Conservation (phyloP, 1,140 invertebrate species). For the Grapholita molesta region DNA sequence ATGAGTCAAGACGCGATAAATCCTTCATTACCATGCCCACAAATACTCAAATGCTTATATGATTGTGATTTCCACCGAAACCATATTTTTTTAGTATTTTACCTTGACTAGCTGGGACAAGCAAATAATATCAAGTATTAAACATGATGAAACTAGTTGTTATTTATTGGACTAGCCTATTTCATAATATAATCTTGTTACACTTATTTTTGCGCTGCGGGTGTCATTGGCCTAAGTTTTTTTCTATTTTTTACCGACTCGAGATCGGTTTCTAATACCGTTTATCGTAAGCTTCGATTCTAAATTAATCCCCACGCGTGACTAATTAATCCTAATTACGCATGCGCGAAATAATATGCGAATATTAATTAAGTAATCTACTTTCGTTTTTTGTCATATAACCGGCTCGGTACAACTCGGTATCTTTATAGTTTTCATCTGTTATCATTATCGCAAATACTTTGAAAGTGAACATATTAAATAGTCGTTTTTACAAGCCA, state of each 20-base stretch:
- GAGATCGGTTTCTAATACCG: neutral
- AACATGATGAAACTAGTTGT: too few species aligned
- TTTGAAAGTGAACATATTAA: too few species aligned
- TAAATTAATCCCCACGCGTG: neutral
- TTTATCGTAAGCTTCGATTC: neutral
- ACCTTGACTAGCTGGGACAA: too few species aligned
- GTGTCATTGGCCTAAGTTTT: neutral
- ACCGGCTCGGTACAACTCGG: neutral
- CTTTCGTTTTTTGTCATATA: neutral
- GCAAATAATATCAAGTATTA: too few species aligned
- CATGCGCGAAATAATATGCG: neutral
- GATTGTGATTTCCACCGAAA: too few species aligned
- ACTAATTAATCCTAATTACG: neutral
- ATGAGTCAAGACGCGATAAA: too few species aligned
- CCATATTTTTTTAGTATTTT: too few species aligned
- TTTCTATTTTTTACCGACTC: neutral
- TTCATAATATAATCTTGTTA: neutral
- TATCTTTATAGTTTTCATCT: neutral
- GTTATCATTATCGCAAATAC: too few species aligned
- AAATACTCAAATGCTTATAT: too few species aligned
- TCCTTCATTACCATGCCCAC: too few species aligned
- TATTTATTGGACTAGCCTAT: neutral
- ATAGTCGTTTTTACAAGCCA: too few species aligned
- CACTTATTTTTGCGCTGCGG: neutral
- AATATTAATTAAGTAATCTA: neutral